These are phyloP conservation scores for Xiphophorus maculatus DNA, from an alignment of 2,113 vertebrate genomes.

Conservation along the genomic window DNA sequence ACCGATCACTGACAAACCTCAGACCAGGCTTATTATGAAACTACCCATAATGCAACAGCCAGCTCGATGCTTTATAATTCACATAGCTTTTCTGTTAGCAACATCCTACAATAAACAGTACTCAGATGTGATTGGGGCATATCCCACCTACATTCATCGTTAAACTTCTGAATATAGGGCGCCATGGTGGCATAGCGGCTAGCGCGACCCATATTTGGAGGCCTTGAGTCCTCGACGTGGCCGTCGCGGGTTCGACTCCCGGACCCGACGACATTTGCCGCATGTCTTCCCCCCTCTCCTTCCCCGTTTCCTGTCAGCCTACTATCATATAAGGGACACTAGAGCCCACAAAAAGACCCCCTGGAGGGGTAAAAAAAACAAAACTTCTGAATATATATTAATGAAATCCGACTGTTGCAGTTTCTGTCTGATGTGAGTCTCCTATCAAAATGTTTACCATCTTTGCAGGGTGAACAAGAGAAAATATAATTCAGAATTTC, in stretches of 20 bases:
- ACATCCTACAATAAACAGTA: conserved; percentile 16
- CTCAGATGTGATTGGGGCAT: conserved; percentile 36
- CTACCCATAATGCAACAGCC: conserved; percentile 61
- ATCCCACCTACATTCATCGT: conserved; percentile 22
- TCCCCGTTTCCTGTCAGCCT: no score
- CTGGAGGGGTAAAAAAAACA: no score
- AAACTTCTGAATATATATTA: conserved; percentile 20
- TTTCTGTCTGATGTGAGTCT: conserved; percentile 1
- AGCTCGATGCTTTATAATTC: conserved; percentile 21
- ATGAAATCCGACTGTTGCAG: conserved; percentile 23
- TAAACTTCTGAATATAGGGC: conserved; percentile 12
- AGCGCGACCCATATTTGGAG: no score
- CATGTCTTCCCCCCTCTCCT: no score
- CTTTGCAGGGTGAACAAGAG: conserved; percentile 19
- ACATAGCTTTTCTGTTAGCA: conserved; percentile 43
- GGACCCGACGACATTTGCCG: no score
- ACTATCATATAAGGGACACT: no score
- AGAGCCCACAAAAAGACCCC: no score
- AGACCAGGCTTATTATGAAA: conserved; percentile 57
- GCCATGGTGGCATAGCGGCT: no score
- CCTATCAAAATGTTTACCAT: conserved; percentile 13
- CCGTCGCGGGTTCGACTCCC: no score
- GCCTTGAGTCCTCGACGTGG: no score
- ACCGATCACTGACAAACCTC: conserved; percentile 65
- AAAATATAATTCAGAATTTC: neutral